Percentiles rank a stretch among this genome's conserved stretches.
These are phyloP conservation scores for Marmota flaviventris DNA, from an alignment of 2,113 vertebrate genomes.

Conservation along the genomic window DNA sequence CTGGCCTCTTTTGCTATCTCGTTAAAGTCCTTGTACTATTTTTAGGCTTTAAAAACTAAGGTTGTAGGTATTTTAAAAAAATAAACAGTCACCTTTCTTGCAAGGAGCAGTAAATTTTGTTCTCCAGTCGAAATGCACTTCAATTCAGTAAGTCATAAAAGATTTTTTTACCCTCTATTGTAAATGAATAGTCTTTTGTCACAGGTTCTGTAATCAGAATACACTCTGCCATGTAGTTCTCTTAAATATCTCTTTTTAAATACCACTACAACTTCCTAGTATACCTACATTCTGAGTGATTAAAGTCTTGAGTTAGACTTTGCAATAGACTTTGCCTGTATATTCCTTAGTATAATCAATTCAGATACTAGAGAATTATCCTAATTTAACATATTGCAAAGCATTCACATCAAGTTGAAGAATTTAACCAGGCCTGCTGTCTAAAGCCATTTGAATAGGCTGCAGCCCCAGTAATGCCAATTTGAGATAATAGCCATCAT, in stretches of 20 bases:
- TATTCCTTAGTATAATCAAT: conserved; percentile 19
- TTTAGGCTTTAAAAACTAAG: conserved; percentile 63
- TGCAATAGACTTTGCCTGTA: not conserved
- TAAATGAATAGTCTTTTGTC: conserved; percentile 6
- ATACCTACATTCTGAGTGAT: conserved; percentile 47
- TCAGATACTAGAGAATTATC: not conserved
- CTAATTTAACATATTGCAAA: conserved; percentile 41
- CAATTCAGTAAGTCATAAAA: conserved; percentile 4
- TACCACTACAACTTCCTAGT: conserved; percentile 37
- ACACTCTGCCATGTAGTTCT: not conserved
- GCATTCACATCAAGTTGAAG: conserved; percentile 14
- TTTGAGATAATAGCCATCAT: not conserved
- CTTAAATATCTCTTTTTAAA: not conserved
- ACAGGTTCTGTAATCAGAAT: conserved; percentile 29
- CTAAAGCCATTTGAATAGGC: conserved; percentile 31
- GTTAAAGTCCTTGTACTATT: conserved; percentile 46
- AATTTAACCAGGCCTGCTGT: conserved; percentile 40
- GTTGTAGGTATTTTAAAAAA: conserved; percentile 66
- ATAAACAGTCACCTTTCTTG: conserved; percentile 16
- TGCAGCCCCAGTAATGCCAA: not conserved
- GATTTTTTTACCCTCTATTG: not conserved
- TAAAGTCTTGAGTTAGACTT: conserved; percentile 33
- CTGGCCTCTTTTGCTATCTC: conserved; percentile 25
- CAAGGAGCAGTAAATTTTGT: conserved; percentile 46
- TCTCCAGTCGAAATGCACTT: conserved; percentile 59